phyloP scores from a whole-genome alignment of 2,888 invertebrate genomes.

The Augochlorella aurata region DNA sequence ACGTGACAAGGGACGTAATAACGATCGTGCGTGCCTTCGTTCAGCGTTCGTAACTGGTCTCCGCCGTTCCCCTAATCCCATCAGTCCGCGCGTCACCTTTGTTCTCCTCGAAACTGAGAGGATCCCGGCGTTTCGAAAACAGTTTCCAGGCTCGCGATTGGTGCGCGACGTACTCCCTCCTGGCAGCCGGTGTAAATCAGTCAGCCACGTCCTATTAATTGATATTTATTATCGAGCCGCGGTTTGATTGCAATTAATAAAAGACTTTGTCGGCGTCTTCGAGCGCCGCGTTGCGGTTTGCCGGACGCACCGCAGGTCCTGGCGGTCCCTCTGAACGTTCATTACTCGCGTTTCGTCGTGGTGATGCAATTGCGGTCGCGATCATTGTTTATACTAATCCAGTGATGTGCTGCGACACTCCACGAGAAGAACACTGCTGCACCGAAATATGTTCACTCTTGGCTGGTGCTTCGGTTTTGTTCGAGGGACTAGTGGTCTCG shows the following conservation, averaged over 20 bases:
- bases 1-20: conserved; percentile 76
- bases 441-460: background rate
- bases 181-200: conserved; percentile 68
- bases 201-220: conserved; percentile 74
- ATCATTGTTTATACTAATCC: conserved; percentile 4
- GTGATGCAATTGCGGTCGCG: conserved; percentile 54
- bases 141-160: background rate
- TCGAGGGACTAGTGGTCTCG: no score
- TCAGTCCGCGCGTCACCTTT: conserved; percentile 60
- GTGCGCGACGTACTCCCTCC: background rate
- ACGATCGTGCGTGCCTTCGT: conserved; percentile 68
- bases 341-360: conserved; percentile 69
- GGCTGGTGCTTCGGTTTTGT: no score
- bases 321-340: conserved; percentile 47
- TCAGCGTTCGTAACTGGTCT: conserved; percentile 72
- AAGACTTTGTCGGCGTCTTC: conserved; percentile 78
- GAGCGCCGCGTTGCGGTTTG: conserved; percentile 75
- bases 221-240: conserved; percentile 78
- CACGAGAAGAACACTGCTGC: background rate
- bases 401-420: background rate
- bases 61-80: conserved; percentile 72
- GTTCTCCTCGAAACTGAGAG: conserved; percentile 29
- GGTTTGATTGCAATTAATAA: conserved; percentile 80
- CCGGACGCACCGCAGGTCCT: conserved; percentile 71
- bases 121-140: background rate